phyloP scores from a whole-genome alignment of 2,888 invertebrate species.

The Catocala sponsa region DNA sequence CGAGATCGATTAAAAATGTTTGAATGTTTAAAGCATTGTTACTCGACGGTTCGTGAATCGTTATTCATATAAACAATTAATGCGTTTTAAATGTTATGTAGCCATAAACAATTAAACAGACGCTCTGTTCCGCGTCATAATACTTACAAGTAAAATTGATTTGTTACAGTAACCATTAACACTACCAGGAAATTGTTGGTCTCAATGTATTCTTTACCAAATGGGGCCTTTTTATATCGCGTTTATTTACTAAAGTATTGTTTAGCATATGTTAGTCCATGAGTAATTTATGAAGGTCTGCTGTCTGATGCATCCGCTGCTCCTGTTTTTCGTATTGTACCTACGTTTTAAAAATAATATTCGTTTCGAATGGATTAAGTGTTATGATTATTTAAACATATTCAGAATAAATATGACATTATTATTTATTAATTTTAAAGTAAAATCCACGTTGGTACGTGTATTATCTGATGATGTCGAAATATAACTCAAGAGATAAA shows the following conservation, averaged over 20 bases:
- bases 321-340: no score
- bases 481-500: background rate
- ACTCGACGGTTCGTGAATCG: conserved; percentile 3
- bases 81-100: conserved; percentile 25
- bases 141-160: conserved; percentile 42
- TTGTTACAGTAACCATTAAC: conserved; percentile 41
- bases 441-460: no score
- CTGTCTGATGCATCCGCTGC: no score
- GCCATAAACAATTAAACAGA: conserved; percentile 28
- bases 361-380: no score
- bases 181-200: conserved; percentile 40
- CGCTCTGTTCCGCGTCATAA: conserved; percentile 33
- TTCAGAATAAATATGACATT: no score
- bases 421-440: no score
- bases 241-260: background rate
- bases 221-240: conserved; percentile 21
- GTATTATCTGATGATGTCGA: no score
- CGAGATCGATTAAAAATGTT: background rate
- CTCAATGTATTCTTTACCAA: conserved; percentile 12
- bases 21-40: background rate
- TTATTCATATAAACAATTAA: conserved; percentile 16
- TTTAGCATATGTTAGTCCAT: conserved; percentile 4
- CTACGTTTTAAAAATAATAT: no score
- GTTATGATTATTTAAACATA: no score
- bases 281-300: background rate